phyloP scores from a whole-genome alignment of 2,797 vertebrate genomes.

The Hyperoplus immaculatus region DNA sequence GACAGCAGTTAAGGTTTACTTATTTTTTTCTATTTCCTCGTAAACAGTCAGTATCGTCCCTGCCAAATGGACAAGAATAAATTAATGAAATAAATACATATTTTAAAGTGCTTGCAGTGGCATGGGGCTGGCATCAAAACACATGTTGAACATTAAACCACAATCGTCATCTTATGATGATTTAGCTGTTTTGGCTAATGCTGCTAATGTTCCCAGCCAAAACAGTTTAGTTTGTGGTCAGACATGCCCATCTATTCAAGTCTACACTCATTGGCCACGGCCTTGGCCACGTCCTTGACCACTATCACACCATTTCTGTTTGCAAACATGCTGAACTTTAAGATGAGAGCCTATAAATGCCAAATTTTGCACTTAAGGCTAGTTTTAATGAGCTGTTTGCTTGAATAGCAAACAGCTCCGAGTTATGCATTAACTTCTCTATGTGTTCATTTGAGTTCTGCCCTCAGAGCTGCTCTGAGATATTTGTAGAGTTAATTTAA shows the following conservation, averaged over 20 bases:
- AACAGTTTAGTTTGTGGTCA: background rate
- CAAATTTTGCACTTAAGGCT: background rate
- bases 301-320: background rate
- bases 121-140: background rate
- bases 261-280: background rate
- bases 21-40: too few species aligned
- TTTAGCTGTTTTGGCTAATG: background rate
- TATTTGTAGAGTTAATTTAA: background rate
- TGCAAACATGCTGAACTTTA: background rate
- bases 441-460: background rate
- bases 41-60: too few species aligned
- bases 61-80: too few species aligned
- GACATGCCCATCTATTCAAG: background rate
- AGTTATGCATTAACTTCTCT: background rate
- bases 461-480: background rate
- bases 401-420: background rate
- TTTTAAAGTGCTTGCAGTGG: too few species aligned
- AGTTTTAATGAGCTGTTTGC: too few species aligned
- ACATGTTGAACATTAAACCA: background rate
- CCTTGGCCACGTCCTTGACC: background rate
- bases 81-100: too few species aligned
- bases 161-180: background rate
- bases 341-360: background rate
- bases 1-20: background rate
- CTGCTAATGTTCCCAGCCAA: background rate